These are phyloP conservation scores for Cheilosia scutellata DNA, from an alignment of 2,888 invertebrate species.

Conservation along the genomic window DNA sequence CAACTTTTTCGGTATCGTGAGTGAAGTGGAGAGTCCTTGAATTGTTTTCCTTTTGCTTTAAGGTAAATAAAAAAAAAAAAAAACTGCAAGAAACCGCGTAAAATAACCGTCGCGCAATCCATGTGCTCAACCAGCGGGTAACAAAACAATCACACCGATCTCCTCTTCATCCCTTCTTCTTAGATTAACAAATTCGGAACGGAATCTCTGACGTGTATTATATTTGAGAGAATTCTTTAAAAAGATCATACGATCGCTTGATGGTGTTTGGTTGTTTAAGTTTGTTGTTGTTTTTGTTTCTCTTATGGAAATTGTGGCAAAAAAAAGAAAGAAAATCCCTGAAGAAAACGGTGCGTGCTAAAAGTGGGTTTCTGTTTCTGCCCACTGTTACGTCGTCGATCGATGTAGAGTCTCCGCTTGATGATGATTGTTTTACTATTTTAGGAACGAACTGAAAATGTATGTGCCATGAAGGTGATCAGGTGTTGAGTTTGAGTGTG, in stretches of 20 bases:
- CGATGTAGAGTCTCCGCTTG: neutral
- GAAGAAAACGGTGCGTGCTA: conserved; percentile 33
- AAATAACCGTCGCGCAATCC: conserved; percentile 24
- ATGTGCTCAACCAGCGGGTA: conserved; percentile 30
- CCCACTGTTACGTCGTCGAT: neutral
- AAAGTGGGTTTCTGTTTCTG: conserved; percentile 12
- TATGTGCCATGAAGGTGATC: neutral
- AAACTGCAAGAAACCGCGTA: neutral
- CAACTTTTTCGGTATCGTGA: conserved; percentile 21
- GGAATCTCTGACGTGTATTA: conserved; percentile 64
- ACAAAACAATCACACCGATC: neutral
- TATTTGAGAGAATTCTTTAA: conserved; percentile 54
- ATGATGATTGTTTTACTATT: conserved; percentile 34
- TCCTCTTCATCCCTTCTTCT: conserved; percentile 1
- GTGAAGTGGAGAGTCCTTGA: conserved; percentile 48
- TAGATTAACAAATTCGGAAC: conserved; percentile 20
- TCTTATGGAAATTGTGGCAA: conserved; percentile 10
- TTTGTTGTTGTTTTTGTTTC: conserved; percentile 38
- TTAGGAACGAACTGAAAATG: conserved; percentile 27
- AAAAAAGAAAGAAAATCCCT: conserved; percentile 28
- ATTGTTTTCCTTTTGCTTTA: conserved; percentile 34
- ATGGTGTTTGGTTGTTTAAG: conserved; percentile 33
- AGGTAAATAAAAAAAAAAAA: conserved; percentile 27
- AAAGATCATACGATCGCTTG: conserved; percentile 71
- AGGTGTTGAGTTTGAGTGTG: neutral